phyloP scores from a whole-genome alignment of 2,113 vertebrate species.

The Alosa alosa region DNA sequence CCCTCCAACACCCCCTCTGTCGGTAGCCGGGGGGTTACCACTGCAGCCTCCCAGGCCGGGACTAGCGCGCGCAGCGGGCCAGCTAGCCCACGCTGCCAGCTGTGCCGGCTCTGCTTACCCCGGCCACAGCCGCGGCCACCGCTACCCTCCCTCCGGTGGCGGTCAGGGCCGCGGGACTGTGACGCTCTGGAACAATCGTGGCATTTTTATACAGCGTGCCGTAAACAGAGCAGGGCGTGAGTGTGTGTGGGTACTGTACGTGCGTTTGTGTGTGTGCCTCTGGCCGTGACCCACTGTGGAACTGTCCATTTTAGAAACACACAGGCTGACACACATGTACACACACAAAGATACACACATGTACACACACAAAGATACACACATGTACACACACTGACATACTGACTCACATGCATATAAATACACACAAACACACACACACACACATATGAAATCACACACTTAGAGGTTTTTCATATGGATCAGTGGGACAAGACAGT shows the following conservation, averaged over 20 bases:
- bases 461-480: neutral
- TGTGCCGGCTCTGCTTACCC: neutral
- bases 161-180: neutral
- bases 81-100: neutral
- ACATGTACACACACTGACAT: neutral
- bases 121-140: too few relatives aligned
- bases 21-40: neutral
- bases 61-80: neutral
- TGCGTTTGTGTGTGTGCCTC: neutral
- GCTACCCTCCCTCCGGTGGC: neutral
- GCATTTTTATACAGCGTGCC: neutral
- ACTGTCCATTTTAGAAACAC: neutral
- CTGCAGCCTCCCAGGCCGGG: neutral
- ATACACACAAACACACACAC: neutral
- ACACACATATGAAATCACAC: neutral
- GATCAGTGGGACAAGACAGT: neutral
- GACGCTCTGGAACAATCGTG: neutral
- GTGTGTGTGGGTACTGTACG: neutral
- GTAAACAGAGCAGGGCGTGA: neutral
- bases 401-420: neutral
- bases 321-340: neutral
- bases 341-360: constrained; percentile 11
- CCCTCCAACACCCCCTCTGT: neutral
- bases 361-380: constrained; percentile 6
- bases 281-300: neutral